phyloP scores from a whole-genome alignment of 2,113 vertebrate species.

The Coptodon rendalli region DNA sequence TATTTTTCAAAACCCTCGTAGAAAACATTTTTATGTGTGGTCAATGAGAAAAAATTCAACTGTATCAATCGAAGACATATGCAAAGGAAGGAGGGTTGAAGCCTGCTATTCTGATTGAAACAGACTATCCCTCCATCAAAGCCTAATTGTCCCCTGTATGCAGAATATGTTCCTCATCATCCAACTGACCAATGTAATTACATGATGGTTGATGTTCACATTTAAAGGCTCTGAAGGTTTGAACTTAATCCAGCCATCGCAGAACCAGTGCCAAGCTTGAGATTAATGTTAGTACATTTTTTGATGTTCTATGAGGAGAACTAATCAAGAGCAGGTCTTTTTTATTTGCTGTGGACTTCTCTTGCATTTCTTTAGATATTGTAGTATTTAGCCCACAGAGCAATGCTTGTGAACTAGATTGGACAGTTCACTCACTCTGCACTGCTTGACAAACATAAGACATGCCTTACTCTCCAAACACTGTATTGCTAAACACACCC shows the following conservation, averaged over 20 bases:
- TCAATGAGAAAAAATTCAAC: not conserved
- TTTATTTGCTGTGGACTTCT: not conserved
- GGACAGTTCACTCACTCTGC: not conserved
- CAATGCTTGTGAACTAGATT: not conserved
- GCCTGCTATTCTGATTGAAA: conserved; percentile 26
- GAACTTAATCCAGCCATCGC: conserved; percentile 6
- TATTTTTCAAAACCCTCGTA: conserved; percentile 9
- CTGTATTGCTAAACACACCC: not conserved
- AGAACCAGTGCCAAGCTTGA: not conserved
- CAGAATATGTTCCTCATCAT: conserved; percentile 35
- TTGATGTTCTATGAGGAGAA: not conserved
- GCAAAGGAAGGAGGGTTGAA: not conserved
- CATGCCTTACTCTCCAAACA: not conserved
- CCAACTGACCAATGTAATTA: conserved; percentile 2
- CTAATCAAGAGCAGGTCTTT: not conserved
- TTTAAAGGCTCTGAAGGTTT: not conserved
- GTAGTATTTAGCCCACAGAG: not conserved
- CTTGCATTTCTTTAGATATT: not conserved
- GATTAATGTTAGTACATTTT: not conserved
- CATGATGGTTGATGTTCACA: not conserved
- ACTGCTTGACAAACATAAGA: not conserved
- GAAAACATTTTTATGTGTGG: conserved; percentile 17
- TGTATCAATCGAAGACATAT: conserved; percentile 49
- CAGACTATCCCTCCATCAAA: conserved; percentile 7
- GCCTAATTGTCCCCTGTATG: conserved; percentile 2